phyloP scores from a whole-genome alignment of 2,113 vertebrate species.

The Lophotis ruficrista region DNA sequence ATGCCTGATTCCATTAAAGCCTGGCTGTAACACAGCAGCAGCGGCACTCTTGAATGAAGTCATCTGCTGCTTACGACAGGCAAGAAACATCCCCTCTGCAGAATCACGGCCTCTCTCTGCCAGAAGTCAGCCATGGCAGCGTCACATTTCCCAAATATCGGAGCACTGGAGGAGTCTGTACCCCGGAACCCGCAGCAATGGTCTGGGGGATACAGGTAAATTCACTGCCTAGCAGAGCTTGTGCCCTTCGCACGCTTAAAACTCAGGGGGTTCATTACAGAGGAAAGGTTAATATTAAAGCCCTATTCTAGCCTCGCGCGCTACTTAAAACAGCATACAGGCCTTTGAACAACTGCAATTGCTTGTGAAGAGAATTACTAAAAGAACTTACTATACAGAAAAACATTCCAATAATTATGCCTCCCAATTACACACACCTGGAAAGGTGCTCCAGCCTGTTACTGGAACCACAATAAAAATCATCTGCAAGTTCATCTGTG shows the following conservation, averaged over 20 bases:
- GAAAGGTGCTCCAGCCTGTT: slow-evolving; percentile 42
- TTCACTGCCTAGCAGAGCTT: background rate
- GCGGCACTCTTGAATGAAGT: background rate
- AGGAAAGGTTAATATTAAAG: background rate
- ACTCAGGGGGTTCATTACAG: background rate
- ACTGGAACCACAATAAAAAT: slow-evolving; percentile 43
- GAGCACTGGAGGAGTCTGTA: accelerated
- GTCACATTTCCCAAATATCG: background rate
- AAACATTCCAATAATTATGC: background rate
- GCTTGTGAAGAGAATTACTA: background rate
- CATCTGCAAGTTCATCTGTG: background rate
- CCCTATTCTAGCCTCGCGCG: background rate
- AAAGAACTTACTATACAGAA: background rate
- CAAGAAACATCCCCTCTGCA: background rate
- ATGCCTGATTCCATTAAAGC: slow-evolving; percentile 71
- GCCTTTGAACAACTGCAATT: slow-evolving; percentile 5
- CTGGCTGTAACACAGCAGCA: slow-evolving; percentile 48
- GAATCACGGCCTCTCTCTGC: background rate
- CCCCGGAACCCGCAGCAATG: background rate
- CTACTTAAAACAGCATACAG: background rate
- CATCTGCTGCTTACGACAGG: background rate
- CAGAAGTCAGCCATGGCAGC: background rate
- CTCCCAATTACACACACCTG: background rate
- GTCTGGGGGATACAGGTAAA: background rate
- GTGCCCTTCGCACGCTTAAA: background rate